These are phyloP conservation scores for Puffinus mauretanicus DNA, from an alignment of 2,113 vertebrate genomes.

Conservation along the genomic window DNA sequence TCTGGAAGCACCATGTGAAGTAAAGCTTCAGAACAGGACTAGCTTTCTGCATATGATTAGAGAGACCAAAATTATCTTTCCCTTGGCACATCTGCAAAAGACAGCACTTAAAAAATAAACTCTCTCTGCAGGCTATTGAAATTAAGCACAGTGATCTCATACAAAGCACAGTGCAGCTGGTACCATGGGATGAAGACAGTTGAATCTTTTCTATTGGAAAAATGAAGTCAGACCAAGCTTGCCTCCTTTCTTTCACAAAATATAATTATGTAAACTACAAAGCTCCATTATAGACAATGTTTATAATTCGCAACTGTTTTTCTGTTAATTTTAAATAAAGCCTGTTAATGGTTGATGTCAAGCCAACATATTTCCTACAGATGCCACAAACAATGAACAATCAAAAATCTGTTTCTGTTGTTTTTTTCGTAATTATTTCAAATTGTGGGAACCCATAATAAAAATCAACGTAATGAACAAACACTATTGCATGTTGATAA, in stretches of 20 bases:
- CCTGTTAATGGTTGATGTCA: constrained; percentile 58
- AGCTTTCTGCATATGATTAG: constrained; percentile 50
- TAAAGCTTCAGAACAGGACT: constrained; percentile 49
- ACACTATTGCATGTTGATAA: constrained; percentile 75
- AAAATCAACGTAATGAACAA: constrained; percentile 74
- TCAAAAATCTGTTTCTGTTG: constrained; percentile 73
- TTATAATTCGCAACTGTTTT: constrained; percentile 74
- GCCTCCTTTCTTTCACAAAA: constrained; percentile 71
- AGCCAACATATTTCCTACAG: constrained; percentile 74
- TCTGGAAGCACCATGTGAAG: constrained; percentile 16
- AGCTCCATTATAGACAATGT: constrained; percentile 74
- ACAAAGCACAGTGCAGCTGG: constrained; percentile 75
- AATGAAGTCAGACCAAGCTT: constrained; percentile 72
- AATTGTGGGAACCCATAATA: constrained; percentile 75
- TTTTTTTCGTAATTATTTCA: constrained; percentile 70
- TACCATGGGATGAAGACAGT: constrained; percentile 67
- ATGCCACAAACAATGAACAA: constrained; percentile 78
- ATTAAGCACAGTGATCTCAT: constrained; percentile 70
- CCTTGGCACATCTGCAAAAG: constrained; percentile 70
- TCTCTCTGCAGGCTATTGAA: constrained; percentile 73
- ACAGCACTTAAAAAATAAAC: constrained; percentile 71
- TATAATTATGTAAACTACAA: constrained; percentile 78
- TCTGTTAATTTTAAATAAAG: constrained; percentile 73
- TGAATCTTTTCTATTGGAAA: constrained; percentile 71
- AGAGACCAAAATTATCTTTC: constrained; percentile 68